These are phyloP conservation scores for Desmodus rotundus DNA, from an alignment of 2,113 vertebrate genomes.

Conservation along the genomic window DNA sequence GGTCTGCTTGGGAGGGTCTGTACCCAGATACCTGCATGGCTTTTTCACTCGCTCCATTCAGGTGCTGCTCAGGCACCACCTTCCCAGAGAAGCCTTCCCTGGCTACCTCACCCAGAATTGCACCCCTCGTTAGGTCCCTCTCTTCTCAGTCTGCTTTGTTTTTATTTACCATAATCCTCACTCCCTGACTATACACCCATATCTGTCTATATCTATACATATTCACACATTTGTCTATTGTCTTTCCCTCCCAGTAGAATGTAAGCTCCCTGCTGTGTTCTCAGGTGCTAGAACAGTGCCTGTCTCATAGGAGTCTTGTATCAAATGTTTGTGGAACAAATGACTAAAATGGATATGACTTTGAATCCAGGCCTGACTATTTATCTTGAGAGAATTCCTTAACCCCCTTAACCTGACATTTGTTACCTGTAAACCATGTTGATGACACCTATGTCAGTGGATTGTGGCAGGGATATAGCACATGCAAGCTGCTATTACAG, in stretches of 20 bases:
- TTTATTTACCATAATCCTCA: neutral
- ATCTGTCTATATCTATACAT: neutral
- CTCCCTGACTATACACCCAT: neutral
- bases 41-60: neutral
- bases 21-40: neutral
- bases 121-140: neutral
- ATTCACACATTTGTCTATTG: neutral
- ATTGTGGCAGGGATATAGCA: neutral
- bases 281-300: neutral
- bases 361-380: neutral
- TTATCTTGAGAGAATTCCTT: neutral
- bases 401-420: neutral
- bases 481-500: no score
- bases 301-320: neutral
- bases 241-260: neutral
- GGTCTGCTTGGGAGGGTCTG: neutral
- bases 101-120: neutral
- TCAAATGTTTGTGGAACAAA: neutral
- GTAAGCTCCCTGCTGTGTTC: neutral
- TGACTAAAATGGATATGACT: neutral
- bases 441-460: neutral
- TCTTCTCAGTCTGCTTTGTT: neutral
- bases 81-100: neutral
- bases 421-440: neutral
- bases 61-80: neutral